Conservation (phyloP, 2,113 vertebrate genomes). For the Pangasianodon gigas region DNA sequence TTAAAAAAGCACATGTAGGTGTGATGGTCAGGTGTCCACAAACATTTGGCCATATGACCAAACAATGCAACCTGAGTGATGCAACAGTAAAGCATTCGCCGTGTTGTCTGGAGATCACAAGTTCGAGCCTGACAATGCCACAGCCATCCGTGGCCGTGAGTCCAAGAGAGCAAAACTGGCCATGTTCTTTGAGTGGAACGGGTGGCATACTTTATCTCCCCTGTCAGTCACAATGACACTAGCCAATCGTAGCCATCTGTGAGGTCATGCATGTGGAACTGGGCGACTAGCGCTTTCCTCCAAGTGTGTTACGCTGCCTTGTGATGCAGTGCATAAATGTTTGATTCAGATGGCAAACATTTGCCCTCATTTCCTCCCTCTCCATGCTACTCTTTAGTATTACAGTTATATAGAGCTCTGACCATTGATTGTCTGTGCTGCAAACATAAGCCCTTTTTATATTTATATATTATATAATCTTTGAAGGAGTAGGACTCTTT, state of each 20-base stretch:
- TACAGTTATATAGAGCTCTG: slow-evolving; percentile 40
- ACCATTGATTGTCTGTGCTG: slow-evolving; percentile 54
- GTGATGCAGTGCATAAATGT: slow-evolving; percentile 2
- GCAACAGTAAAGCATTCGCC: neutral
- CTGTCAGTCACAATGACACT: neutral
- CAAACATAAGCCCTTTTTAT: slow-evolving; percentile 41
- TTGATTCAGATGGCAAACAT: neutral
- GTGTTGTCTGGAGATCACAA: neutral
- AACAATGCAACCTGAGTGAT: neutral
- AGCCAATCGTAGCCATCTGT: neutral
- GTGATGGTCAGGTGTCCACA: neutral
- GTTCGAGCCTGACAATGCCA: neutral
- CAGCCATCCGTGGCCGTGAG: neutral
- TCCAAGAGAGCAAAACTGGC: neutral
- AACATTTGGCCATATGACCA: neutral
- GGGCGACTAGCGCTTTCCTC: neutral
- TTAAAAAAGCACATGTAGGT: neutral
- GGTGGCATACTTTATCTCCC: neutral
- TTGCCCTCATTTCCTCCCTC: neutral
- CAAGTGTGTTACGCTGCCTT: neutral
- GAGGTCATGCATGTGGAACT: neutral
- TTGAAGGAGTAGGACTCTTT: slow-evolving; percentile 60
- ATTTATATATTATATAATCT: slow-evolving; percentile 61
- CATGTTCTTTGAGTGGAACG: neutral
- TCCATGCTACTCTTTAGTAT: neutral